These are phyloP conservation scores for Rhabdophis nuchalis DNA, from an alignment of 2,797 vertebrate species.

Conservation along the genomic window DNA sequence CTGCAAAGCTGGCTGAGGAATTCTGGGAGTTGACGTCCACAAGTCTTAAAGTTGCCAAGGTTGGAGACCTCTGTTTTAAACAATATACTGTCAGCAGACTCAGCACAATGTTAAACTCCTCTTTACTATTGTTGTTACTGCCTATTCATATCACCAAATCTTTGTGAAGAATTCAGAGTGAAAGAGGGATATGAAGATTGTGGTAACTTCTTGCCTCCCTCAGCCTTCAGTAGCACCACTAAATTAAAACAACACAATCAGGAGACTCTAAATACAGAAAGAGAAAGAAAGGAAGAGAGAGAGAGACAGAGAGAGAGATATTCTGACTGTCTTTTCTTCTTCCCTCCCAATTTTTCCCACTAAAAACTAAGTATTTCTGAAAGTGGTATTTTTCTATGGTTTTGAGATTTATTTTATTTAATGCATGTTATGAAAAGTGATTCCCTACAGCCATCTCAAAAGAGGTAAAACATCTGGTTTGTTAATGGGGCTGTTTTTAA, in stretches of 20 bases:
- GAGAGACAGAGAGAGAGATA: background rate
- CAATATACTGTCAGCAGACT: background rate
- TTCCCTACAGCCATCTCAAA: constrained; percentile 63
- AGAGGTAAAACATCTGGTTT: constrained; percentile 66
- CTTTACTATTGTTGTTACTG: background rate
- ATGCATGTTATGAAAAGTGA: constrained; percentile 56
- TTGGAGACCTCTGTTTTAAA: too few relatives aligned
- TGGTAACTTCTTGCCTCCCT: background rate
- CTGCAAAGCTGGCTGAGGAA: too few relatives aligned
- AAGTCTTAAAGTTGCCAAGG: too few relatives aligned
- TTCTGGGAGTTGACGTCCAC: too few relatives aligned
- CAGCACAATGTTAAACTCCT: background rate
- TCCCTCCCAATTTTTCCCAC: constrained; percentile 9
- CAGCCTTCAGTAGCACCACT: background rate
- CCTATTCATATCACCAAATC: background rate
- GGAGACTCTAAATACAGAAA: background rate
- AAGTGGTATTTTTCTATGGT: constrained; percentile 60
- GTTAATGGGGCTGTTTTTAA: constrained; percentile 68
- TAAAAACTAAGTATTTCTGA: constrained; percentile 43
- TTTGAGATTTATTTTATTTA: constrained; percentile 44
- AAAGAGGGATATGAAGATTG: background rate
- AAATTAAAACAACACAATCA: background rate
- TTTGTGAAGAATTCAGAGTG: background rate
- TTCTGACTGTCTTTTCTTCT: background rate
- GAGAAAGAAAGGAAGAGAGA: background rate